Percentiles rank a stretch among this genome's conserved stretches.
Evolutionary conservation across 30 jellyfish, hydroid and myxozoan genomes (phyloP).

Genomic region (Turritopsis dohrnii): DNA sequence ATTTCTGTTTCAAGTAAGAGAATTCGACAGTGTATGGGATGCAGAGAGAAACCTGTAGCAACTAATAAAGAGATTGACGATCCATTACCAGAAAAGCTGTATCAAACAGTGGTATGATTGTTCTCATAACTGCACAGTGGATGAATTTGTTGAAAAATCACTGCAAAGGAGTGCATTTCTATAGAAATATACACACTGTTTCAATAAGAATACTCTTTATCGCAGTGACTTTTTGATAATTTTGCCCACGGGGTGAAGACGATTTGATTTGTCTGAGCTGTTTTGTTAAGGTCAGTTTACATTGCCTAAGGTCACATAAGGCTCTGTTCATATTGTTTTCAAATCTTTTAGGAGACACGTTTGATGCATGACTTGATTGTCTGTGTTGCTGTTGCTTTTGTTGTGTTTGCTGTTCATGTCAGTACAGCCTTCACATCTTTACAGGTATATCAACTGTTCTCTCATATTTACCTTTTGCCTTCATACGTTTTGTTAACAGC

Average conservation of each 20-base stretch:
- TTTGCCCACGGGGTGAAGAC: too few species aligned
- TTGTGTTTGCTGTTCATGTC: conserved; percentile 94
- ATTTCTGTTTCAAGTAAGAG: not conserved
- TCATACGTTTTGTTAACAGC: not conserved
- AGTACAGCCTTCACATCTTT: conserved; percentile 79
- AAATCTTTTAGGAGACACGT: conserved; percentile 45
- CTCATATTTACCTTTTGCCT: not conserved
- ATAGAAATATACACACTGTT: too few species aligned
- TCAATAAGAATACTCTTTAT: too few species aligned
- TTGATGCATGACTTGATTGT: conserved; percentile 68
- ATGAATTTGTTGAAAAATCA: not conserved
- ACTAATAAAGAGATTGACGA: conserved; percentile 29
- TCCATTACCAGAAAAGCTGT: conserved; percentile 77
- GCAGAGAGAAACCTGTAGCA: not conserved
- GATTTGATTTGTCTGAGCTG: not conserved
- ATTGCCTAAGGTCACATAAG: not conserved
- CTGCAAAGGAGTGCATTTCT: too few species aligned
- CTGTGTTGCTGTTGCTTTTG: conserved; percentile 45
- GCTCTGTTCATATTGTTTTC: not conserved
- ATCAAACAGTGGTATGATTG: conserved; percentile 60
- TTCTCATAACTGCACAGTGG: not conserved
- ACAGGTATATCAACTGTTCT: conserved; percentile 63
- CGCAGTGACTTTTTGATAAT: too few species aligned
- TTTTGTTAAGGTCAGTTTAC: not conserved
- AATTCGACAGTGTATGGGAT: not conserved